Conservation (phyloP, 1,140 invertebrate genomes). For the Anastrepha ludens region DNA sequence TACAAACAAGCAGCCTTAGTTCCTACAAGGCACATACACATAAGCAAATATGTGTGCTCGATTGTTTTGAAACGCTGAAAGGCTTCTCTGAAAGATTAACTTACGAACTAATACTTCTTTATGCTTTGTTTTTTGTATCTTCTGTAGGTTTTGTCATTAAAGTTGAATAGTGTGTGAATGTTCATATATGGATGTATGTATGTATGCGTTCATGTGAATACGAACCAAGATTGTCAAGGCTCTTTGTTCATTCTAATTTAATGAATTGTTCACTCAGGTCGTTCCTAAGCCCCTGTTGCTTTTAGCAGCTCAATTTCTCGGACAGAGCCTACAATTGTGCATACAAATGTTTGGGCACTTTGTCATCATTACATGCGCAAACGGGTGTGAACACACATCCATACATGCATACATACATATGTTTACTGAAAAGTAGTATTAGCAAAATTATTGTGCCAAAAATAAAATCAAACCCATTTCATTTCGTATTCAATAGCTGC, state of each 20-base stretch:
- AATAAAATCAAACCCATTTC: neutral
- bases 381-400: neutral
- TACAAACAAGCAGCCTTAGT: too few relatives aligned
- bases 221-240: neutral
- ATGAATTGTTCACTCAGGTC: conserved; percentile 11
- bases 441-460: neutral
- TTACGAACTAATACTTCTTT: neutral
- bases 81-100: neutral
- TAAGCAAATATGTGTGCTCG: neutral
- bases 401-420: neutral
- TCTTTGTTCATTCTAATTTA: conserved; percentile 19
- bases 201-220: neutral
- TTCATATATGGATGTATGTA: too few relatives aligned
- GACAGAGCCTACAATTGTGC: conserved; percentile 37
- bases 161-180: neutral
- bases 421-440: neutral
- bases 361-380: conserved; percentile 39
- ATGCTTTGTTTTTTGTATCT: neutral
- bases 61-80: neutral
- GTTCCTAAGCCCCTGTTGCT: neutral
- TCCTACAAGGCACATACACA: too few relatives aligned
- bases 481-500: conserved; percentile 24
- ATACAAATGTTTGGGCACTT: neutral
- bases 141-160: neutral
- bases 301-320: conserved; percentile 10